Base-by-base conservation (phyloP, 2,888 invertebrate species). In the Ellobium chinense region DNA sequence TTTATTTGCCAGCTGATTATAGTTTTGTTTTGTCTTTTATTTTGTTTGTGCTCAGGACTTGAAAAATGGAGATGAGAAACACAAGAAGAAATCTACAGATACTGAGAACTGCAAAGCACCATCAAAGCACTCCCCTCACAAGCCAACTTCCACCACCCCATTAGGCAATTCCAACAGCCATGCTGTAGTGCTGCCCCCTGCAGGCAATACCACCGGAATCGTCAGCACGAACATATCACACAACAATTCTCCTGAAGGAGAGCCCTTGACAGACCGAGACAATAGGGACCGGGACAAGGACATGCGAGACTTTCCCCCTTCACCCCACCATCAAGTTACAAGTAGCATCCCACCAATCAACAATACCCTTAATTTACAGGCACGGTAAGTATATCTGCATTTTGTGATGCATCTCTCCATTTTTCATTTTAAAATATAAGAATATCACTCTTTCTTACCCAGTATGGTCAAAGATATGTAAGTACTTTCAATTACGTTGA, bases 291-390 rank as follows among this genome's bases (percentile, higher is more conserved):
- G 31, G n/a, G 73, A 77, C 21, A 74, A 63, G 18, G 54, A 37
- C 1, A 54, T 31, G 60, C 70, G 62, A 36, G 69, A 78, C 65
- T 31, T 56, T 60, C 34, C 31, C n/a, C 46, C 72, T 36, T 56
- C 73, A 56, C 58, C 62, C 9, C 39, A 36, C 31, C 39, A 31
- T 2, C 77, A 36, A 37, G 72, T 56, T 27, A 78, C 80, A 9
- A 83, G 83, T 63, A 83, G 82, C 69, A 88, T 89, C 69, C 89
- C 88, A 12, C 88, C 87, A 5, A 88, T 88, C 65, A 86, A 85
- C 79, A 82, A 65, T 29, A 24, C 39, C 34, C 34, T 65, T 46
- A 58, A 39, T 69, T 36, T 81, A 60, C 75, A 80, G 56, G 63
- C 73, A 77, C 78, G 70, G 69, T 81, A 65, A 81, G 76, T n/a